phyloP scores from a whole-genome alignment of 2,113 vertebrate species.

The Crypturellus undulatus region DNA sequence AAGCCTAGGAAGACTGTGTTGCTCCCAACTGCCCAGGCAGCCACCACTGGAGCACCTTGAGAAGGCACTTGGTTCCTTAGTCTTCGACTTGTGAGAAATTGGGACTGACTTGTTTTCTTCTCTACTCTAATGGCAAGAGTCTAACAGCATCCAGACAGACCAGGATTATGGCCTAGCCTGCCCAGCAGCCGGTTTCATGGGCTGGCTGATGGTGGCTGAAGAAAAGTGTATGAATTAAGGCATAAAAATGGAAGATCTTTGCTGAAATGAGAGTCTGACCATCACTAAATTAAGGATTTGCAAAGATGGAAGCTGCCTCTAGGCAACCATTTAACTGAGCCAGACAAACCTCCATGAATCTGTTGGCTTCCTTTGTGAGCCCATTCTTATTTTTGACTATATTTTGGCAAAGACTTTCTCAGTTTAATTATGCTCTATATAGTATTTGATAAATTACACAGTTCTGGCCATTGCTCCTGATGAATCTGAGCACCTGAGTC shows the following conservation, averaged over 20 bases:
- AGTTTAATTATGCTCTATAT: not conserved
- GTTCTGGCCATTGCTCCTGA: not conserved
- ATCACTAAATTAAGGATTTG: not conserved
- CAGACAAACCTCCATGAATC: not conserved
- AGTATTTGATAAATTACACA: not conserved
- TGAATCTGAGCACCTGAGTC: not conserved
- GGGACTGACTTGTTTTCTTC: not conserved
- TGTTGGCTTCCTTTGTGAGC: not conserved
- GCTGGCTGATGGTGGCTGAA: not conserved
- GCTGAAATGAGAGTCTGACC: not conserved
- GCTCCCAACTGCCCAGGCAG: not conserved
- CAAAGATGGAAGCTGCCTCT: not conserved
- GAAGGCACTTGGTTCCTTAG: not conserved
- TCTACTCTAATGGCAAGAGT: not conserved
- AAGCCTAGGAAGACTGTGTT: not conserved
- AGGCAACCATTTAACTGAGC: not conserved
- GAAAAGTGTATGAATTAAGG: not conserved
- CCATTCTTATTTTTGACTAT: not conserved
- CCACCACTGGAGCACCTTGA: not conserved
- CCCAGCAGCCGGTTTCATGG: not conserved
- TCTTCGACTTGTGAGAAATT: not conserved
- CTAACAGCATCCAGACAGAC: not conserved
- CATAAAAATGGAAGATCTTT: not conserved
- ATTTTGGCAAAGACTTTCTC: not conserved
- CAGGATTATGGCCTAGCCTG: not conserved